Base-by-base conservation (phyloP, 2,797 vertebrate genomes). In the Podargus strigoides region DNA sequence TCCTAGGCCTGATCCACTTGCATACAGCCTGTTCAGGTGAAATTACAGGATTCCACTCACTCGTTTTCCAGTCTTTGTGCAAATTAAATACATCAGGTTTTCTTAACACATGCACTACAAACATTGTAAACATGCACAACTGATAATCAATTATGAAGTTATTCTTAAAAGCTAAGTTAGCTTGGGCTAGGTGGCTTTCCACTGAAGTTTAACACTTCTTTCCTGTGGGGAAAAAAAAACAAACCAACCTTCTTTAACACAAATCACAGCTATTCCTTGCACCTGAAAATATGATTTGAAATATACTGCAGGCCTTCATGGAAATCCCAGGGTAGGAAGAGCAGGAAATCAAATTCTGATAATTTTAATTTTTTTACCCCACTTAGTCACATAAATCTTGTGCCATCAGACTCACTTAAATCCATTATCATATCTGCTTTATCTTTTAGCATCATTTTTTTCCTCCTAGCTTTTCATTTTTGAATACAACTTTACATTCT, bases 1-100 rank as follows among this genome's bases (percentile, higher is more conserved):
- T 39, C 34, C 32, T 41, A 34, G 3, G 46, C 17, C 1, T 0
- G 1, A 78, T n/a, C 22, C 50, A 15, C 23, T 22, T n/a, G 28
- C 42, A 32, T 37, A 42, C 12, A 75, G n/a, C 16, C 34, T 42
- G 6, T 58, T 58, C 28, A 82, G 32, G 18, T 59, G 9, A 79
- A 79, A 68, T 49, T 50, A 53, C 52, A 80, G 28, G 17, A 62
- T 52, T 44, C 12, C 21, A 56, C 14, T n/a, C 47, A 8, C 5
- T 68, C 7, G 28, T 63, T 49, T 87, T 64, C 28, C n/a, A 75
- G 32, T 36, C 44, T 74, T 77, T 39, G 14, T 6, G 14, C 6
- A 59, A 72, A n/a, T 17, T n/a, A 69, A 64, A 78, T 3, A 3
- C 36, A 47, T 23, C 47, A 62, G 14, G 18, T 76, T 78, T 72